Base-by-base conservation (phyloP, 2,888 invertebrate genomes). In the Agelastica alni region DNA sequence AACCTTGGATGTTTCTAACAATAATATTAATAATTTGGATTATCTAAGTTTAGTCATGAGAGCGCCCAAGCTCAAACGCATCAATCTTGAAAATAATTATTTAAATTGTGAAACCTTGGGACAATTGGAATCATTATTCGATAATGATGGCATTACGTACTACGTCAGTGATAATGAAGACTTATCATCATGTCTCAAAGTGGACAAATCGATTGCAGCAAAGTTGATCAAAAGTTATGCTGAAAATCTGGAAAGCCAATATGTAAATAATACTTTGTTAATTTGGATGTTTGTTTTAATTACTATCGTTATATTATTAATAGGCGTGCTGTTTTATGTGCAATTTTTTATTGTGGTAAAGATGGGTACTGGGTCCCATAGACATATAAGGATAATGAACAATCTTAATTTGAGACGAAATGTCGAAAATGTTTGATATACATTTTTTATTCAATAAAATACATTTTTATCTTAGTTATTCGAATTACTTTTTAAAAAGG, bases 1-100 rank as follows among this genome's bases (percentile, higher is more conserved):
- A 53, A 69, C 66, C 13, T 52, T 76, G 30, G 73, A 74, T 58
- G 53, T 76, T 4, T 69, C 72, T 0, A 51, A 61, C 17, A 76
- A 76, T 53, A 62, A 68, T 9, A 60, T 76, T 5, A 60, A 59
- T 3, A 60, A 70, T 41, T 59, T 76, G 9, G 70, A 73, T 49
- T 75, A 73, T 51, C 63, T 70, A 32, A 51, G 58, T n/a, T 55
- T 75, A 28, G 60, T 71, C 5, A 42, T 64, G 0, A 63, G 72
- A 34, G 55, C 71, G 41, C 74, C 74, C 0, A 68, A 60, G 26
- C 48, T 75, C 3, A 51, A 70, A 0, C 62, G 62, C 26, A 44
- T 75, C 1, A 55, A 64, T 22, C 49, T 75, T 5, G 59, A 64
- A 32, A 56, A 67, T 31, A 75, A 75, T 42, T 42, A 51, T 5